Evolutionary conservation across 2,797 vertebrate species (phyloP), one percentile per base, ranked within the genome.

Genomic region (Phalanger gymnotis): DNA sequence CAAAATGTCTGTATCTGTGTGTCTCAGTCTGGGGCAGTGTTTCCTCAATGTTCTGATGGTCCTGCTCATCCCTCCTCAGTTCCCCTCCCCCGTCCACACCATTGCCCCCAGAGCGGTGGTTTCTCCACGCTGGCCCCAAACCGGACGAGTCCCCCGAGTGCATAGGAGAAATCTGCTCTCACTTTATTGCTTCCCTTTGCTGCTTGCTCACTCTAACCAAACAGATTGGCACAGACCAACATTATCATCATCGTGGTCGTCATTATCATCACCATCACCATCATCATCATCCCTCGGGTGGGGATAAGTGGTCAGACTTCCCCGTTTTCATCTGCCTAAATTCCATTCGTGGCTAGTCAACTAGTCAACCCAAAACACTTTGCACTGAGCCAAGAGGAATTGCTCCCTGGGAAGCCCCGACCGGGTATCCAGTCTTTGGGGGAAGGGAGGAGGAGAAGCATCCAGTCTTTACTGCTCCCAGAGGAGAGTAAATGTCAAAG

Each of bases 401-500:
- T 3, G 7, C 0, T 40, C 9, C 40, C 40, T 27, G 22, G 40
- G 73, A 87, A 87, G 73, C 22, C 40, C 40, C 73, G 10, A 87
- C 73, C 1, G 2, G 25, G 25, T 92, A 27, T 93, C 27, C 5
- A 13, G 66, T 66, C 81, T 19, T 53, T 28, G 5, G 47, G n/a
- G 91, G 34, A 52, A 5, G 53, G 28, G 90, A 34, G 58, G 10
- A n/a, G 40, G 31, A 81, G 27, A 87, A 12, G 40, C 55, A 34
- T 53, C 2, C 27, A 12, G n/a, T 51, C 40, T 54, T 27, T 5
- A 1, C 0, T 53, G 40, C 5, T 40, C 66, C 19, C 13, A 0
- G n/a, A 3, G 1, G 1, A 10, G 22, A 31, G 58, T 19, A 25
- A 30, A 56, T 25, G 47, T 7, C 1, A 81, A 6, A 5, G 14